Base-by-base conservation (phyloP, 2,888 invertebrate species). In the Ophion ellenae region DNA sequence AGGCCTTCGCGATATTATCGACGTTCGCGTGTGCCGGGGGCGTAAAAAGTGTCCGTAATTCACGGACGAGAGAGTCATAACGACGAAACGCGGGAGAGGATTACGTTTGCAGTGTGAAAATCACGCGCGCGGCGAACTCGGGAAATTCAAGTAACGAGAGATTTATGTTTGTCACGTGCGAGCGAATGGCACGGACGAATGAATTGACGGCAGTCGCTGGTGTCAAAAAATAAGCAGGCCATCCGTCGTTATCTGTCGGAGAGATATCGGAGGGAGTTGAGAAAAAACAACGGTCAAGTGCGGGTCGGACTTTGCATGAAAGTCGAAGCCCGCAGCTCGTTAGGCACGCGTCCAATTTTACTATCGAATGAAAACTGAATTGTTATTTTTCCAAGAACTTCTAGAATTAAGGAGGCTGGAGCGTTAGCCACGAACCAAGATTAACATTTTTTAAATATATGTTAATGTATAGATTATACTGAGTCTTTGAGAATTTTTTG, bases 41-140 rank as follows among this genome's bases (percentile, higher is more conserved):
- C 20, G n/a, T 63, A 4, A 14, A 45, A 40, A 36, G 32, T 36
- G 81, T 45, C 69, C 57, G 40, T 69, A 84, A 80, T 84, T 84
- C 84, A 84, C 80, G 80, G 76, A 24, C 70, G 80, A 84, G 32
- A 80, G 84, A 76, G 76, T 73, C 59, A 66, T 66, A 76, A 80
- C 57, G 80, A 76, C 75, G 83, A 74, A 47, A 63, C 73, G 73
- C 45, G 69, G 28, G 59, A 28, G 57, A 57, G 59, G 53, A 53
- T 53, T 53, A 17, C 53, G 53, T 53, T 53, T 17, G 2, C 47
- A 7, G 81, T 76, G 5, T 66, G 63, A 45, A 28, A 14, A 53
- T 53, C 53, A 53, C 53, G 53, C 14, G 53, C 53, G 53, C 17
- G 53, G 17, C 14, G 17, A 53, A 14, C 53, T 53, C 53, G 53